These are phyloP conservation scores for Polymixis lichenea DNA, from an alignment of 2,888 invertebrate genomes.

Conservation along the genomic window DNA sequence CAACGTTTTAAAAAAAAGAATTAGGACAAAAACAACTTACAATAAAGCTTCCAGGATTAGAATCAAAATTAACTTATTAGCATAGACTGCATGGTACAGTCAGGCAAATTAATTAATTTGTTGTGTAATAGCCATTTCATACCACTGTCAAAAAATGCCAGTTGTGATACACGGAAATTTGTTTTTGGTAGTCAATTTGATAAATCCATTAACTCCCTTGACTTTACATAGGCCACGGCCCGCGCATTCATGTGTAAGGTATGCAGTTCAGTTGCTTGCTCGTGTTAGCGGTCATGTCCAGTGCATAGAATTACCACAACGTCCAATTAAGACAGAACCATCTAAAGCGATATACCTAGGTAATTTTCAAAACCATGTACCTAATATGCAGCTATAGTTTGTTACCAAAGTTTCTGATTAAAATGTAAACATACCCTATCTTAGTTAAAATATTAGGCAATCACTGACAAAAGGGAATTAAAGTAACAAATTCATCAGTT, in stretches of 20 bases:
- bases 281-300: constrained; percentile 25
- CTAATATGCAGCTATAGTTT: not conserved
- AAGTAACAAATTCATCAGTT: not conserved
- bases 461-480: not conserved
- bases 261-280: constrained; percentile 13
- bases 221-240: not conserved
- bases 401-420: not conserved
- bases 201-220: not conserved
- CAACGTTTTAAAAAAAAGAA: too few relatives aligned
- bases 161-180: not conserved
- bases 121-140: too few relatives aligned
- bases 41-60: too few relatives aligned
- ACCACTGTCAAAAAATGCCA: too few relatives aligned
- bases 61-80: not conserved
- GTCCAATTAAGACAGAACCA: not conserved
- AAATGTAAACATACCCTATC: not conserved
- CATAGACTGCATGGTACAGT: not conserved
- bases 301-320: constrained; percentile 10
- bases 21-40: too few relatives aligned
- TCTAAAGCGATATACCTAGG: not conserved
- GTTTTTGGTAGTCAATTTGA: not conserved
- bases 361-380: not conserved
- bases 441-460: not conserved
- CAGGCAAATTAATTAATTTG: not conserved
- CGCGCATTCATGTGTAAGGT: not conserved